A percentile compares a stretch with the other conserved stretches of the same genome.
Conservation (phyloP, 2,888 invertebrate genomes). For the Dicyrtomina minuta region DNA sequence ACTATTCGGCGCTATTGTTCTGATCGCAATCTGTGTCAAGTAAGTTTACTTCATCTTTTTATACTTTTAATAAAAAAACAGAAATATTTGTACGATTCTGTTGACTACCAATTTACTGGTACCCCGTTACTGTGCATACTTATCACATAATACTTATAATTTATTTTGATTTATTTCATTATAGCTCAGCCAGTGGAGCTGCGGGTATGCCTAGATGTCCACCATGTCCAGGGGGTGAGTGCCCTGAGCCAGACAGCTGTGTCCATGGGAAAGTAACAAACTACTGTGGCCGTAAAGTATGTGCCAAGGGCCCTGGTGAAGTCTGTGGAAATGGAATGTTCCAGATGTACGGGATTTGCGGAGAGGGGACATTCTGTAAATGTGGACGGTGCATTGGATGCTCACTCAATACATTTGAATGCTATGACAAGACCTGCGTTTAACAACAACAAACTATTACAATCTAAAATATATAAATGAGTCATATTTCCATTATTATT, state of each 20-base stretch:
- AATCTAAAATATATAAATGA: neutral
- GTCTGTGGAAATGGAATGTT: constrained; percentile 57
- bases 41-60: too few relatives aligned
- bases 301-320: constrained; percentile 58
- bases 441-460: constrained; percentile 8
- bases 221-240: constrained; percentile 38
- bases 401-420: constrained; percentile 55
- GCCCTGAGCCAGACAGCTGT: constrained; percentile 45
- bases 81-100: neutral
- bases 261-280: constrained; percentile 51
- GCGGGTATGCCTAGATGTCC: constrained; percentile 27
- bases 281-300: constrained; percentile 54
- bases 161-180: neutral
- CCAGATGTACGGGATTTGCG: constrained; percentile 57
- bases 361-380: constrained; percentile 57
- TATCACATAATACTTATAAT: neutral
- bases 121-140: too few relatives aligned
- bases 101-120: too few relatives aligned
- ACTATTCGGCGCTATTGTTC: constrained; percentile 4
- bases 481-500: neutral
- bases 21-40: constrained; percentile 9
- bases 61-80: too few relatives aligned
- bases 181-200: constrained; percentile 13
- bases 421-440: constrained; percentile 52
- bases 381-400: constrained; percentile 59